These are phyloP conservation scores for Trachythela sp. DNA, from an alignment of 64 coral and sea anemone species.

Conservation along the genomic window DNA sequence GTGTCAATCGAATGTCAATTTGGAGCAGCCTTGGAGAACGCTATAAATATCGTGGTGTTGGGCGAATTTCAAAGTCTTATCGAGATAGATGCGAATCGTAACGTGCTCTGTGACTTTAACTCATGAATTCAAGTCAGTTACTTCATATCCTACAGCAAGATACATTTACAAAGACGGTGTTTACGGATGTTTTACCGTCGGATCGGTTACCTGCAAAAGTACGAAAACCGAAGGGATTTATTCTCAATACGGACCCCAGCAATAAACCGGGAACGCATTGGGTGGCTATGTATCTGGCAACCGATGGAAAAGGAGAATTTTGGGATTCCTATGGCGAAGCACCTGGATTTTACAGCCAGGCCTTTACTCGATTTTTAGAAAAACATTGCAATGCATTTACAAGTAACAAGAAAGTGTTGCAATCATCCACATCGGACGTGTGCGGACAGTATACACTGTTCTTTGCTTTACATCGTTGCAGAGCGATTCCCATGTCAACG, in stretches of 20 bases:
- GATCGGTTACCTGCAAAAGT: background rate
- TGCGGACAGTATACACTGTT: background rate
- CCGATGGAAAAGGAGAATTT: background rate
- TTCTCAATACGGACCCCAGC: background rate
- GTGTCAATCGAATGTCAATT: constrained; percentile 10
- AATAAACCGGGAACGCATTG: background rate
- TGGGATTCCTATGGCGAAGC: background rate
- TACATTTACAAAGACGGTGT: background rate
- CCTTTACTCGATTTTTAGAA: background rate
- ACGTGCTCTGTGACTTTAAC: constrained; percentile 22
- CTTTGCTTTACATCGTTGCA: background rate
- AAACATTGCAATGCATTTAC: background rate
- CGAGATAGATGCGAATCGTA: background rate
- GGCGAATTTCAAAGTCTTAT: constrained; percentile 26
- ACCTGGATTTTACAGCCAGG: background rate
- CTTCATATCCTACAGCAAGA: background rate
- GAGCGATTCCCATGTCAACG: background rate
- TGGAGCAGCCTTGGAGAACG: background rate
- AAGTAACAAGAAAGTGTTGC: background rate
- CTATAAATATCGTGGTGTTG: background rate
- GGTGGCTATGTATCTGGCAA: background rate
- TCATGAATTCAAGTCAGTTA: too few species aligned
- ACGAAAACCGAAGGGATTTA: background rate
- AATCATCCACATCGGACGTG: background rate
- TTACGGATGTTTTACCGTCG: background rate